Evolutionary conservation across 2,888 invertebrate genomes (phyloP).

Genomic region (Morinoia aosen): DNA sequence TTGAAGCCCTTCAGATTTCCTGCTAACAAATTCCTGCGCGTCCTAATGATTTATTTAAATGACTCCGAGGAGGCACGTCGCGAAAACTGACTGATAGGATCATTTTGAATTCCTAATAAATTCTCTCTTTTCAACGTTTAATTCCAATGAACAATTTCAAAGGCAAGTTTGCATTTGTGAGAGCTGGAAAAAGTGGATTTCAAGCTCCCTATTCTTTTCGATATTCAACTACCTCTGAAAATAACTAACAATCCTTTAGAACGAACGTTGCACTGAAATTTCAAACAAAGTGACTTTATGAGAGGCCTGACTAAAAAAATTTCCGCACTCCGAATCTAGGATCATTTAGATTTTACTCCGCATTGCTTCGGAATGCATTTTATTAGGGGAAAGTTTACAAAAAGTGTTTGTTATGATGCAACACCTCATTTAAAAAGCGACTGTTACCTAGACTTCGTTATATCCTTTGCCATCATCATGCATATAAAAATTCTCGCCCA

Average conservation of each 20-base stretch:
- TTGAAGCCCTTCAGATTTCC: too few species aligned
- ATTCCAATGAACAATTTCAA: not conserved
- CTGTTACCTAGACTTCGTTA: too few species aligned
- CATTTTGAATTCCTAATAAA: not conserved
- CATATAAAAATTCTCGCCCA: too few species aligned
- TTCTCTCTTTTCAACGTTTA: not conserved
- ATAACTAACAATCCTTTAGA: not conserved
- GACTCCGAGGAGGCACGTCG: not conserved
- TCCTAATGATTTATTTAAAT: not conserved
- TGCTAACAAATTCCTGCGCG: too few species aligned
- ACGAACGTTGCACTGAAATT: too few species aligned
- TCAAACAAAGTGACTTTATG: not conserved
- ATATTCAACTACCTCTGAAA: not conserved
- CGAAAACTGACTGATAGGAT: not conserved
- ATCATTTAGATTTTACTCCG: not conserved
- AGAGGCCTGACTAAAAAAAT: not conserved
- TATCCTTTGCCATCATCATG: too few species aligned
- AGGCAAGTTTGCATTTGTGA: not conserved
- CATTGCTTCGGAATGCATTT: too few species aligned
- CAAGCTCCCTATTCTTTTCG: not conserved
- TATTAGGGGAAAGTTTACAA: too few species aligned
- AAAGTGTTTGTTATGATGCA: too few species aligned
- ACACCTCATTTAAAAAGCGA: too few species aligned
- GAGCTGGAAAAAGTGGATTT: not conserved
- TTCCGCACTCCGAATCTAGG: not conserved